phyloP scores from a whole-genome alignment of 2,888 invertebrate species.

The Mamestra brassicae region DNA sequence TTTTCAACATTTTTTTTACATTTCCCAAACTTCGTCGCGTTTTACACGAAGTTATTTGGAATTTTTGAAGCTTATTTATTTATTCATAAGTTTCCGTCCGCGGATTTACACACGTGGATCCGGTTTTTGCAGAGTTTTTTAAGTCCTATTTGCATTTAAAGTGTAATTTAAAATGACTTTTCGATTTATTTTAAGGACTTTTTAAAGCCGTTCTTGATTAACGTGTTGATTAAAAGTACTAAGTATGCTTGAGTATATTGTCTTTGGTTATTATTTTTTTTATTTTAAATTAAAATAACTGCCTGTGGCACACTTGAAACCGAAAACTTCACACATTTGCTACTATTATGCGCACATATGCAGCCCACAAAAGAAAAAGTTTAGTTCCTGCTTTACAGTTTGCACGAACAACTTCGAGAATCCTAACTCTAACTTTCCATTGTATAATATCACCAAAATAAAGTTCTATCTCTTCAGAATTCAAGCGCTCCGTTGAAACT shows the following conservation, averaged over 20 bases:
- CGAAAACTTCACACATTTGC: slow-evolving; percentile 17
- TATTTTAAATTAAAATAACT: neutral
- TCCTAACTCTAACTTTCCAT: slow-evolving; percentile 14
- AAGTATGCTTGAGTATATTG: neutral
- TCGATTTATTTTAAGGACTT: slow-evolving; percentile 26
- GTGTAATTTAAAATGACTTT: slow-evolving; percentile 45
- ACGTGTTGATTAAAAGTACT: slow-evolving; percentile 22
- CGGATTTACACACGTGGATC: slow-evolving; percentile 51
- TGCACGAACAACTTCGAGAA: slow-evolving; percentile 21
- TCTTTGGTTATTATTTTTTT: neutral
- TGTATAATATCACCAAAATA: slow-evolving; percentile 33
- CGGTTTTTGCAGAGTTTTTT: slow-evolving; percentile 30
- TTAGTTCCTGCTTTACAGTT: neutral
- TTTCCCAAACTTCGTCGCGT: slow-evolving; percentile 63
- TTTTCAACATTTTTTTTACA: slow-evolving; percentile 27
- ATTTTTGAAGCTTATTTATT: slow-evolving; percentile 62
- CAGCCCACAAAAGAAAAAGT: slow-evolving; percentile 32
- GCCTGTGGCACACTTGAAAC: neutral
- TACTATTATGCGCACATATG: slow-evolving; percentile 19
- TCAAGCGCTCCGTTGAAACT: slow-evolving; percentile 36
- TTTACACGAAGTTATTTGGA: slow-evolving; percentile 63
- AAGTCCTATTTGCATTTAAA: slow-evolving; percentile 50
- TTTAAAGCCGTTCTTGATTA: slow-evolving; percentile 4
- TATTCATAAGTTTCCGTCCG: slow-evolving; percentile 61
- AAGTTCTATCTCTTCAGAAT: slow-evolving; percentile 41